Evolutionary conservation across 1,140 invertebrate species (phyloP).

Genomic region (Pteromalus puparum): DNA sequence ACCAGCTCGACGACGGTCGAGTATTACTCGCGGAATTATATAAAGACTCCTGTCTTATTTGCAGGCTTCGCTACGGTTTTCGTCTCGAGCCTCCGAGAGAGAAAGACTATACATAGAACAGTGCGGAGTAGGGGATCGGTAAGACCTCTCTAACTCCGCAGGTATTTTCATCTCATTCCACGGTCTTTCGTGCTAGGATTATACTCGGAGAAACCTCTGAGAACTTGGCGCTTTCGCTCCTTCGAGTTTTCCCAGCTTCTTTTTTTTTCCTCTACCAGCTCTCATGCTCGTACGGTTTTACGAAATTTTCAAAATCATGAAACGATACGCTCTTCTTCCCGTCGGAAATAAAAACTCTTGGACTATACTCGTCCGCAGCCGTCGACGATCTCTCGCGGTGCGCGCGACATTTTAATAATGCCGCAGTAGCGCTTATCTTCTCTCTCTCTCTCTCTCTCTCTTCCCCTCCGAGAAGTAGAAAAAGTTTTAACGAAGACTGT

Average conservation of each 20-base stretch:
- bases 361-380: neutral
- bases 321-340: neutral
- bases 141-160: constrained; percentile 74
- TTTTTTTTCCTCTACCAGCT: neutral
- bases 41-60: constrained; percentile 73
- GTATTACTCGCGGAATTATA: constrained; percentile 73
- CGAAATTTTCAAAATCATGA: neutral
- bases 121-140: constrained; percentile 57
- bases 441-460: too few species aligned
- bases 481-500: constrained; percentile 75
- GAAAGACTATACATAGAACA: constrained; percentile 2
- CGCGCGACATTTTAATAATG: constrained; percentile 73
- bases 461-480: constrained; percentile 56
- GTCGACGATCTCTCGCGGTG: constrained; percentile 3
- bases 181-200: constrained; percentile 70
- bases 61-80: constrained; percentile 57
- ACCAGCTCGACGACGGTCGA: constrained; percentile 53
- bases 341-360: neutral
- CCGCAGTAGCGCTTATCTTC: constrained; percentile 36
- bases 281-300: too few species aligned
- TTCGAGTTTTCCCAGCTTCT: constrained; percentile 52
- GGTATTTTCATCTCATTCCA: constrained; percentile 75
- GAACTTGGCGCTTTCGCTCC: constrained; percentile 68
- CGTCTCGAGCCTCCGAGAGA: too few species aligned
- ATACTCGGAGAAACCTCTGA: constrained; percentile 69